Conservation (phyloP, 2,797 vertebrate genomes). For the Acomys russatus region DNA sequence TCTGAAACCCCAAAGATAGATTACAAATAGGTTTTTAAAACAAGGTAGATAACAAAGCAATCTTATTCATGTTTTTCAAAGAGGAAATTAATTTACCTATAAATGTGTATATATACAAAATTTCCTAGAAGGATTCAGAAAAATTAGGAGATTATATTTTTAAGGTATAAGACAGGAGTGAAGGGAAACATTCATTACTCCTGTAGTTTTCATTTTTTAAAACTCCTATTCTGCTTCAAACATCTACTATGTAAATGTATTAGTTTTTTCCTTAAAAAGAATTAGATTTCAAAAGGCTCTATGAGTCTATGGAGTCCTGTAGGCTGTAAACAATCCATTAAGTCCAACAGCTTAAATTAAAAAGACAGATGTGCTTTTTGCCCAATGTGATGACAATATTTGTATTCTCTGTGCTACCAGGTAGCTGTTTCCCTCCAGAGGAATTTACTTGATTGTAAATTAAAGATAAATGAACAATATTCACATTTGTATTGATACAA, state of each 20-base stretch:
- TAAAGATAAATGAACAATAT: slow-evolving; percentile 74
- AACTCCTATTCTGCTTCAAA: slow-evolving; percentile 56
- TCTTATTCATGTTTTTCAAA: slow-evolving; percentile 24
- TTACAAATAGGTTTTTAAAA: slow-evolving; percentile 29
- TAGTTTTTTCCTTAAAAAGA: slow-evolving; percentile 43
- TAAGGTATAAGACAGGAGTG: background rate
- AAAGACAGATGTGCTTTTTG: slow-evolving; percentile 68
- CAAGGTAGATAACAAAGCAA: slow-evolving; percentile 14
- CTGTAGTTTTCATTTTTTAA: slow-evolving; percentile 54
- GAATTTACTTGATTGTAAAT: slow-evolving; percentile 77
- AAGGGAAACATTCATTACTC: background rate
- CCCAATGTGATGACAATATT: slow-evolving; percentile 63
- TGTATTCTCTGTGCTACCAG: slow-evolving; percentile 64
- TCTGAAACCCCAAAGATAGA: background rate
- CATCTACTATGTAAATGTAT: slow-evolving; percentile 53
- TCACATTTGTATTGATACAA: slow-evolving; percentile 66
- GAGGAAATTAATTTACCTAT: background rate
- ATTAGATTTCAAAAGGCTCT: slow-evolving; percentile 35
- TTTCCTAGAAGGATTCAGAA: slow-evolving; percentile 23
- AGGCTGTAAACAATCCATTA: slow-evolving; percentile 69
- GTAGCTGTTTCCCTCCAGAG: slow-evolving; percentile 64
- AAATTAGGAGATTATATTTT: slow-evolving; percentile 27
- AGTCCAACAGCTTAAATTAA: slow-evolving; percentile 71
- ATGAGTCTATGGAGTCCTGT: slow-evolving; percentile 51
- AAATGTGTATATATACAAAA: background rate